Evolutionary conservation across 2,888 invertebrate species (phyloP), one percentile per base, ranked within the genome.

Genomic region (Apantesis nais): DNA sequence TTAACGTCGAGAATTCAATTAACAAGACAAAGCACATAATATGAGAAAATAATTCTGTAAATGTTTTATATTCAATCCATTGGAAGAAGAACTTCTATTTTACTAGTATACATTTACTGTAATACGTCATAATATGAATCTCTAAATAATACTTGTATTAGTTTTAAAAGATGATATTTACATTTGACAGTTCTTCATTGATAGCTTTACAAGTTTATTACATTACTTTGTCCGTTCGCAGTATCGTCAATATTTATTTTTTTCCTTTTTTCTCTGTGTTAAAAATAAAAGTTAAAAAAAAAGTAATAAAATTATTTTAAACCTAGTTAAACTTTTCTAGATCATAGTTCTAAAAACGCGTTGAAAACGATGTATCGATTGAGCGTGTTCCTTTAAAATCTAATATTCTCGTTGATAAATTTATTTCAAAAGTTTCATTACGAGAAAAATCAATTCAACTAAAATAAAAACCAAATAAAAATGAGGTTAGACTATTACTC

Each of bases 11-110:
- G 34, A 65, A 65, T 44, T 52, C 48, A 65, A 52, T 52, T 65
- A 65, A 65, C 64, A 11, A 22, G n/a, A 65, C 64, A 65, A 65
- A 58, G 58, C 22, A 34, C 22, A 22, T 65, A 9, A 31, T 34
- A 64, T 22, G 31, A 34, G 22, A 14, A 22, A 29, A 44, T 31
- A 63, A 31, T 63, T 29, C n/a, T 12, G 22, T 31, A 55, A 3
- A 25, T 25, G 12, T 64, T 64, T 64, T 44, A n/a, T 25, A 29
- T 63, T 39, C 16, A 29, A 44, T 31, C 31, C 11, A 31, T 2
- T 22, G 12, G 31, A n/a, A 25, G 9, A 14, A 44, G 8, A 16
- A 29, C 44, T 64, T 19, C 48, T 25, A 11, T 9, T 0, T 12
- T 63, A 48, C 48, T 48, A 8, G 22, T n/a, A 16, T 25, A 25